These are phyloP conservation scores for Desoria tigrina DNA, from an alignment of 2,888 invertebrate species.

Conservation along the genomic window DNA sequence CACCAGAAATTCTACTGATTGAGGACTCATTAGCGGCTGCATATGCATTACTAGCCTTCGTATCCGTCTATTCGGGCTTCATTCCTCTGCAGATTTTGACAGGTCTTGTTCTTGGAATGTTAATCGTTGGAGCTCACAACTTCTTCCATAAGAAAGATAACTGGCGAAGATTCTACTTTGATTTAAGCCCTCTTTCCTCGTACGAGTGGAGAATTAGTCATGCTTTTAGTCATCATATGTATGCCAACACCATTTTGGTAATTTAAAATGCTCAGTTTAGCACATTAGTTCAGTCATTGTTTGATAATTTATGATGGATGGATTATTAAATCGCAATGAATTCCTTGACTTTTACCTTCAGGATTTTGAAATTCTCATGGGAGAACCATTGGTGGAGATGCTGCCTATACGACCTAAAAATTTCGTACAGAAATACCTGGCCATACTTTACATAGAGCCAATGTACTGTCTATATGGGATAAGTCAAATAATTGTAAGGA, in stretches of 20 bases:
- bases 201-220: constrained; percentile 54
- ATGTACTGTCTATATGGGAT: constrained; percentile 15
- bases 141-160: constrained; percentile 54
- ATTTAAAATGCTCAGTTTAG: no score
- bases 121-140: constrained; percentile 53
- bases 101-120: constrained; percentile 45
- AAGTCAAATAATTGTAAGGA: constrained; percentile 29
- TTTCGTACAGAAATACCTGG: constrained; percentile 55
- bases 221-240: constrained; percentile 54
- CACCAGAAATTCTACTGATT: constrained; percentile 34
- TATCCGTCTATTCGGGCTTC: constrained; percentile 24
- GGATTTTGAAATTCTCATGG: constrained; percentile 51
- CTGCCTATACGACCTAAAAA: constrained; percentile 32
- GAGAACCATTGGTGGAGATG: constrained; percentile 67
- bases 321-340: no score
- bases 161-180: constrained; percentile 54
- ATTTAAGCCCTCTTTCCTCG: constrained; percentile 50
- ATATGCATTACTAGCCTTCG: constrained; percentile 24
- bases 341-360: not conserved
- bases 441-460: constrained; percentile 27
- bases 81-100: constrained; percentile 21
- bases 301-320: no score
- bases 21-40: constrained; percentile 37
- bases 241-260: constrained; percentile 53
- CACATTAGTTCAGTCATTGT: no score